Conservation (phyloP, 2,888 invertebrate species). For the Cheilosia impressa region DNA sequence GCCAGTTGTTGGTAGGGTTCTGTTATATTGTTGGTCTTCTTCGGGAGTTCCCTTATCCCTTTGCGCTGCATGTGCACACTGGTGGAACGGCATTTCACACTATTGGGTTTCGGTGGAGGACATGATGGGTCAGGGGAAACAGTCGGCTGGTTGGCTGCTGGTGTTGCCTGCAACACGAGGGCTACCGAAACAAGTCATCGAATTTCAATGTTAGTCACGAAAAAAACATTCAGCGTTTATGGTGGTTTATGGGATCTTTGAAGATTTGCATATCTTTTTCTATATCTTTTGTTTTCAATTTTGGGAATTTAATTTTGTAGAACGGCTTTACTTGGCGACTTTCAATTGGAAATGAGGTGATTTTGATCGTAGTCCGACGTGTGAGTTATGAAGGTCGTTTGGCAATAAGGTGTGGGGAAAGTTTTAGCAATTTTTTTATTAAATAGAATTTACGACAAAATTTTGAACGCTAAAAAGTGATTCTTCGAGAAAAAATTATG, state of each 20-base stretch:
- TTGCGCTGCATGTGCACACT: constrained; percentile 47
- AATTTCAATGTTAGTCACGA: constrained; percentile 53
- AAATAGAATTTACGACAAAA: no score
- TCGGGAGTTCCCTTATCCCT: constrained; percentile 21
- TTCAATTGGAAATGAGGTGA: background rate
- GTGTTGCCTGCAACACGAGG: constrained; percentile 48
- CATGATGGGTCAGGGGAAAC: background rate
- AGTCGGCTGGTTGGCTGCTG: constrained; percentile 21
- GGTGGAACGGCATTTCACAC: constrained; percentile 65
- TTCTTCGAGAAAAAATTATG: no score
- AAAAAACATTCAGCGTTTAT: background rate
- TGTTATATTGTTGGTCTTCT: constrained; percentile 10
- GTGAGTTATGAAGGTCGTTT: no score
- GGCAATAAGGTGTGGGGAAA: no score
- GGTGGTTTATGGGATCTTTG: constrained; percentile 32
- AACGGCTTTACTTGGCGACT: constrained; percentile 30
- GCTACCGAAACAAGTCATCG: constrained; percentile 56
- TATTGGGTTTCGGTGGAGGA: constrained; percentile 50
- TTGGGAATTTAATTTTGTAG: background rate
- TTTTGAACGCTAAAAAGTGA: no score
- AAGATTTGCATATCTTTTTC: background rate
- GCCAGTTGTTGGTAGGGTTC: constrained; percentile 43
- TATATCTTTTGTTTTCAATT: background rate
- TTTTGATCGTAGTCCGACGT: background rate
- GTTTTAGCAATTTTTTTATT: no score